Evolutionary conservation across 2,888 invertebrate genomes (phyloP), one percentile per base, ranked within the genome.

Genomic region (Cheilosia vernalis): DNA sequence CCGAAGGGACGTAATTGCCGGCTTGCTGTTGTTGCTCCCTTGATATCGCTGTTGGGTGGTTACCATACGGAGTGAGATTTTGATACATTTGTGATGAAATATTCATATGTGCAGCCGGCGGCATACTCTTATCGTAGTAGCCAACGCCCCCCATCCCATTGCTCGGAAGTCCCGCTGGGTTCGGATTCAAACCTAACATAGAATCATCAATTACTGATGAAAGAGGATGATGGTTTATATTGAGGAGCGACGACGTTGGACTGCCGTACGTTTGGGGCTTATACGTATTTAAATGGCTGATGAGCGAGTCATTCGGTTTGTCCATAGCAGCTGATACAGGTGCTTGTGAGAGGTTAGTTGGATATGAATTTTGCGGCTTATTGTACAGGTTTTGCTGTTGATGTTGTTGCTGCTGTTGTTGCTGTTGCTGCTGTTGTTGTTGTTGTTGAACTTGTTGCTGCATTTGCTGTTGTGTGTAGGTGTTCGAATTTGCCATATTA

Each of bases 91-190:
- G 87, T 92, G 92, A 70, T 88, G 94, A 93, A 79, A 93, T 94
- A 88, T 93, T 94, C 92, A 94, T 93, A 67, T 94, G 94, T 0
- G 94, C 93, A 0, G 94, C 93, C 90, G 94, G 94, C 89, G 94
- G 94, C 90, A 93, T 93, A 30, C 92, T 92, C 89, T 94, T 94
- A 61, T 94, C 94, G 81, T 94, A 94, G 88, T 94, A 94, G 61
- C 89, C 88, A 7, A 89, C 89, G 2, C 60, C 47, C 15, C 70
- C 44, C 53, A 73, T 55, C 13, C 87, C 87, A 53, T 76, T 78
- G 15, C 17, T 76, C 5, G 81, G 19, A 15, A 58, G 44, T 4
- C 88, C 77, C 2, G 89, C 85, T 21, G 81, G 51, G 17, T 80
- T 87, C 27, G 88, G 88, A 72, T 76, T 81, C 73, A 92, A 88